phyloP scores from a whole-genome alignment of 2,113 vertebrate genomes.

The Oncorhynchus gorbuscha region DNA sequence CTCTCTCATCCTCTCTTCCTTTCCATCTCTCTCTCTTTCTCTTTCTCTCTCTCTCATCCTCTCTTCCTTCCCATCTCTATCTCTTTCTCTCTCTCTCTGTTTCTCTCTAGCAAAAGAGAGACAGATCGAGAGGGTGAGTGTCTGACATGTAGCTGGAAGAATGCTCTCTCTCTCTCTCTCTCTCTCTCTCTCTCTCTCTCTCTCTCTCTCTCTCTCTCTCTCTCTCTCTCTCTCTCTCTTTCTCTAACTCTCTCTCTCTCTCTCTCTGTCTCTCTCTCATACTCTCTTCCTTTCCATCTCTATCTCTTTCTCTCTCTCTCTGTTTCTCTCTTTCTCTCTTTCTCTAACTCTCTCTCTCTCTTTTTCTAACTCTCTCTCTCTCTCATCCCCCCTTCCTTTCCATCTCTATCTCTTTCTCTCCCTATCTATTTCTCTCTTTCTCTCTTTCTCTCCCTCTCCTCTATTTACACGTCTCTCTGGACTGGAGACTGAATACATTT shows the following conservation, averaged over 20 bases:
- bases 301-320: too few species aligned
- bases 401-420: not conserved
- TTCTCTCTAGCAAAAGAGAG: not conserved
- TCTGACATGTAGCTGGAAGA: too few species aligned
- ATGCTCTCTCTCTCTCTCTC: too few species aligned
- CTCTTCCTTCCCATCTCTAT: too few species aligned
- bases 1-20: too few species aligned
- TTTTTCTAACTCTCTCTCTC: not conserved
- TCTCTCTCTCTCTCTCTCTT: not conserved
- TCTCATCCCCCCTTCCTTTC: slow-evolving; percentile 12
- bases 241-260: too few species aligned
- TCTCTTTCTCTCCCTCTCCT: not conserved
- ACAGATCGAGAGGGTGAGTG: not conserved
- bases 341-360: slow-evolving; percentile 14
- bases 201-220: not conserved
- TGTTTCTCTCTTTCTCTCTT: slow-evolving; percentile 14
- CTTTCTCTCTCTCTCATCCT: too few species aligned
- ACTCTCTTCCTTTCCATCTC: too few species aligned
- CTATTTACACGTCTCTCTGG: slow-evolving; percentile 30
- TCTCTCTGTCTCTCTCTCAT: not conserved
- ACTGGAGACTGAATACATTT: slow-evolving; percentile 20
- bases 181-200: too few species aligned
- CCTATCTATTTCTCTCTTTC: not conserved
- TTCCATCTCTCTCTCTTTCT: too few species aligned
- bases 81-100: too few species aligned